Base-by-base conservation (phyloP, 2,888 invertebrate species). In the Andrena bicolor region DNA sequence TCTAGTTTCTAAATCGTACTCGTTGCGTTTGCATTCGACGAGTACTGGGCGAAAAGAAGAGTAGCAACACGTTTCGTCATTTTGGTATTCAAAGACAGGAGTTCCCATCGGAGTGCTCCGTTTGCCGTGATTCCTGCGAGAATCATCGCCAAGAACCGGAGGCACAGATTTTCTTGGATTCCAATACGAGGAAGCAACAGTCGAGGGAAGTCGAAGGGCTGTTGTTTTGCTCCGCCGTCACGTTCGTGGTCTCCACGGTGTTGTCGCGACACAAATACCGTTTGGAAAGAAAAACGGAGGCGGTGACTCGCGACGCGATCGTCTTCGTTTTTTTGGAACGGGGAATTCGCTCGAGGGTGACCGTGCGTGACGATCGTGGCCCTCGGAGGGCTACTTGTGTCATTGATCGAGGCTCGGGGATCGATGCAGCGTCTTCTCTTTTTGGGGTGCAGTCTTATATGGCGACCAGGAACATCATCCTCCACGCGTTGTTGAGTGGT, bases 221-320 rank as follows among this genome's bases (percentile, higher is more conserved):
- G 80, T 87, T 85, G 78, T 87, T 82, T 80, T 81, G 78, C 73
- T 79, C 74, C 77, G 65, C 75, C 68, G 81, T 85, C 85, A 87
- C 85, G 87, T 87, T 85, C 76, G 58, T 66, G 69, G 65, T 71
- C 79, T 82, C 76, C 23, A 48, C 53, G 77, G 81, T 79, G 74
- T 80, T 68, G 64, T 87, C 82, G 79, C 79, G 82, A 71, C 76
- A 30, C 78, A 78, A 83, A 81, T 85, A 83, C 83, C 80, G 84
- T 80, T 87, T 70, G 73, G 32, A 65, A 60, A 66, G 60, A 73
- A 84, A 86, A 80, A 73, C 10, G 56, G 35, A 68, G 26, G 20
- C 64, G 60, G 16, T 58, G 61, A 66, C 70, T 23, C 73, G 66
- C 28, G 76, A 76, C 80, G 74, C 76, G 72, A 86, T 79, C 76